Base-by-base conservation (phyloP, 2,113 vertebrate genomes). In the Pangasianodon gigas region DNA sequence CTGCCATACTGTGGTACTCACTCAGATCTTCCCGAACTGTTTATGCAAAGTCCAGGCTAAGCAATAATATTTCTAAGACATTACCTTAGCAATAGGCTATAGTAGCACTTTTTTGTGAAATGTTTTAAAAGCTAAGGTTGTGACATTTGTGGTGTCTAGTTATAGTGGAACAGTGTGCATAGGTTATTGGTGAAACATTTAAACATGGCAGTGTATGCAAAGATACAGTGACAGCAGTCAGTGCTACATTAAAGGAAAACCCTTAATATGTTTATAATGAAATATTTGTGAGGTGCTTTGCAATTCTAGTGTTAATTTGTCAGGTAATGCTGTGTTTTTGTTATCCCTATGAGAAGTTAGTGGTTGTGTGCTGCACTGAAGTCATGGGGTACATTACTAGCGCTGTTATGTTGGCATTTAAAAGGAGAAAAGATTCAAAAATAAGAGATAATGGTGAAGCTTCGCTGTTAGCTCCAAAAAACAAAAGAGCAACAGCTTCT, bases 21-120 rank as follows among this genome's bases (percentile, higher is more conserved):
- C 46, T 58, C 62, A 85, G 46, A 32, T 48, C 56, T 67, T 44
- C 44, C 19, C 80, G 67, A 87, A 44, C 37, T 86, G 46, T 89
- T 87, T 58, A 79, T 58, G 80, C 37, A 4, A 84, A 91, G 74
- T n/a, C n/a, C 44, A 62, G 26, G 65, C 65, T 74, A 54, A 44
- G 75, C 84, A 89, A 83, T 65, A 77, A 67, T 32, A 54, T 87
- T 89, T 86, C 54, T 87, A 41, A 29, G 32, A 56, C 62, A 56
- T 24, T 52, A 37, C 32, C 60, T 88, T 48, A 67, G 58, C 37
- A n/a, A 18, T 51, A 74, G 51, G 56, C 46, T 14, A 69, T 41
- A 13, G n/a, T 32, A 85, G 26, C 51, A 19, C 32, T 71, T 41
- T 48, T 32, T 44, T 29, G 32, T 51, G 29, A 84, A 83, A 65